Evolutionary conservation across 2,113 vertebrate species (phyloP).

Genomic region (Lycaon pictus): DNA sequence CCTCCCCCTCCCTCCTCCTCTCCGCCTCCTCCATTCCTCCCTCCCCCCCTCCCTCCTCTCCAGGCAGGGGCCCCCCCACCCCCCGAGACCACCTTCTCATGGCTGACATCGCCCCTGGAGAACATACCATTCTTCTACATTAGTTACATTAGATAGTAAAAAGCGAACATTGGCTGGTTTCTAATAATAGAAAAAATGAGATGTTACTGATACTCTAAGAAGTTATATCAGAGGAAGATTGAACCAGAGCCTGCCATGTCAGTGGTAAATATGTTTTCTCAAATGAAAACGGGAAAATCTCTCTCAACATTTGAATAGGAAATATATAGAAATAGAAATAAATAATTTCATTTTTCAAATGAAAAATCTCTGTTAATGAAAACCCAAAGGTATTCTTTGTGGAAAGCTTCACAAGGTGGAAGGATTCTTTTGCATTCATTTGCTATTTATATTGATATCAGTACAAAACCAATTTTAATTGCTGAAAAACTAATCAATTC

Average conservation of each 20-base stretch:
- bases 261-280: neutral
- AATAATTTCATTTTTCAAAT: neutral
- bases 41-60: no score
- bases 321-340: neutral
- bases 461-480: neutral
- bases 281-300: neutral
- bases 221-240: neutral
- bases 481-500: neutral
- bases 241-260: neutral
- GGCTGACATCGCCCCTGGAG: rapidly evolving
- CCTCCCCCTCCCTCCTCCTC: no score
- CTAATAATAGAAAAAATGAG: neutral
- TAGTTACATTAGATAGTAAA: neutral
- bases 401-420: neutral
- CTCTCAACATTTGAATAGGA: neutral
- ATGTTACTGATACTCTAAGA: neutral
- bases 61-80: neutral
- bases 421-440: neutral
- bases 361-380: neutral
- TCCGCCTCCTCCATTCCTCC: no score
- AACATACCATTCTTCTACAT: neutral
- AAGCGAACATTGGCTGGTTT: neutral
- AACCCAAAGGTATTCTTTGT: neutral
- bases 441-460: neutral
- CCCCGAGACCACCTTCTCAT: neutral